A percentile compares a stretch with the other conserved stretches of the same genome.
These are phyloP conservation scores for Thalassophryne amazonica DNA, from an alignment of 2,797 vertebrate species.

Conservation along the genomic window DNA sequence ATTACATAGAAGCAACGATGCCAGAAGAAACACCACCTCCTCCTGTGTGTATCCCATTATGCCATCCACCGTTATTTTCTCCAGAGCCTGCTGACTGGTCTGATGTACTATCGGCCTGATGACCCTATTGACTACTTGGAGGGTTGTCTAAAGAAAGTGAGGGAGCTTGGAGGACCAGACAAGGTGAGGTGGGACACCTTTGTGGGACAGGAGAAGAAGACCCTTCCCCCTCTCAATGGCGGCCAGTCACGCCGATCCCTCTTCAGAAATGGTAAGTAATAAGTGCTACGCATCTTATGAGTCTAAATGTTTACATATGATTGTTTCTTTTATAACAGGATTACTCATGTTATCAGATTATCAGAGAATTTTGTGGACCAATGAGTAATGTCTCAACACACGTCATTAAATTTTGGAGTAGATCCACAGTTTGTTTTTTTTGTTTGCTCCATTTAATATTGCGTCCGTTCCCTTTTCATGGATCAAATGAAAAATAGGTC, in stretches of 20 bases:
- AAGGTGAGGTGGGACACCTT: conserved; percentile 98
- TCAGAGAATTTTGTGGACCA: no score
- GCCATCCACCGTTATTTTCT: conserved; percentile 2
- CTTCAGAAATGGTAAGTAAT: conserved; percentile 90
- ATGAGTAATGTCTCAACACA: no score
- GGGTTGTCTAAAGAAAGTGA: conserved; percentile 90
- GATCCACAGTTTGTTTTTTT: no score
- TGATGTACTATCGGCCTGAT: conserved; percentile 96
- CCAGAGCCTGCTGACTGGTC: conserved; percentile 95
- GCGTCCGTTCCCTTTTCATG: no score
- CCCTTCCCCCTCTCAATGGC: conserved; percentile 91
- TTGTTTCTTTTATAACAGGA: no score
- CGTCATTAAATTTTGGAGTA: no score
- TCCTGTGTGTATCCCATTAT: background rate
- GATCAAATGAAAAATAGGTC: no score
- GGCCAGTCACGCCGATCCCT: conserved; percentile 91
- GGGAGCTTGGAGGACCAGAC: conserved; percentile 91
- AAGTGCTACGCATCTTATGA: background rate
- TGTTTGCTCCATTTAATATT: no score
- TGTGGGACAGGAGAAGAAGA: conserved; percentile 94
- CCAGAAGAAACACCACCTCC: background rate
- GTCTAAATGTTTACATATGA: no score
- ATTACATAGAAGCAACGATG: background rate
- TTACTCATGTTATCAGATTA: no score
- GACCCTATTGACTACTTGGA: conserved; percentile 97